Conservation (phyloP, 2,888 invertebrate species). For the Seira sanloemensis region DNA sequence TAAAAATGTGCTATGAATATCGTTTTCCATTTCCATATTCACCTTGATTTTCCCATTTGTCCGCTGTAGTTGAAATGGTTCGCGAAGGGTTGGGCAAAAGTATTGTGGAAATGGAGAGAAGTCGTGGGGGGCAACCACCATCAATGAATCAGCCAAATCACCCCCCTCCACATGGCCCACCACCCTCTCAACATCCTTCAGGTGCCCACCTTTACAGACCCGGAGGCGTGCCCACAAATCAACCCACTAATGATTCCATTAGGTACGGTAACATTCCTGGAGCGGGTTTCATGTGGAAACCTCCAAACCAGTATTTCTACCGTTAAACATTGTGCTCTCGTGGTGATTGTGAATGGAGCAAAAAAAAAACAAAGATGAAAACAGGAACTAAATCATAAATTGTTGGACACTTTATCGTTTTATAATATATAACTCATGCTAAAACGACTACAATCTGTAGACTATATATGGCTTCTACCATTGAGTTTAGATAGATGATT, state of each 20-base stretch:
- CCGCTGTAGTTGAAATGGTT: constrained; percentile 73
- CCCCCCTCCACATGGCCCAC: constrained; percentile 31
- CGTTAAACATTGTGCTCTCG: constrained; percentile 17
- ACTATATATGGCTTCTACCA: not conserved
- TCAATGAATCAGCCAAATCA: constrained; percentile 63
- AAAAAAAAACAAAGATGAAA: not conserved
- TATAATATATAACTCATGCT: not conserved
- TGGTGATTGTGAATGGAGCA: not conserved
- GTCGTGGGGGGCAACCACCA: constrained; percentile 65
- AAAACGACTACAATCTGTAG: not conserved
- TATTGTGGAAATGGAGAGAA: constrained; percentile 72
- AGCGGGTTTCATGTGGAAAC: constrained; percentile 14
- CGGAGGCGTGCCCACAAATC: constrained; percentile 56
- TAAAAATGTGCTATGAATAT: not conserved
- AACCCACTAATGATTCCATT: constrained; percentile 57
- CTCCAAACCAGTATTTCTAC: constrained; percentile 13
- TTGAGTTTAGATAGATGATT: too few species aligned
- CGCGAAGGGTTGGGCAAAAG: constrained; percentile 73
- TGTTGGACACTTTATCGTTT: too few species aligned
- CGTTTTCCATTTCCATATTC: not conserved
- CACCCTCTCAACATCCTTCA: constrained; percentile 29
- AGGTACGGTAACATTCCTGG: constrained; percentile 58
- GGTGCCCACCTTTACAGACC: constrained; percentile 60
- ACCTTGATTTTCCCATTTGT: not conserved
- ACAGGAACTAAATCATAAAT: not conserved